A percentile compares a stretch with the other conserved stretches of the same genome.
Evolutionary conservation across 2,888 invertebrate species (phyloP).

Genomic region (Diaperis boleti): DNA sequence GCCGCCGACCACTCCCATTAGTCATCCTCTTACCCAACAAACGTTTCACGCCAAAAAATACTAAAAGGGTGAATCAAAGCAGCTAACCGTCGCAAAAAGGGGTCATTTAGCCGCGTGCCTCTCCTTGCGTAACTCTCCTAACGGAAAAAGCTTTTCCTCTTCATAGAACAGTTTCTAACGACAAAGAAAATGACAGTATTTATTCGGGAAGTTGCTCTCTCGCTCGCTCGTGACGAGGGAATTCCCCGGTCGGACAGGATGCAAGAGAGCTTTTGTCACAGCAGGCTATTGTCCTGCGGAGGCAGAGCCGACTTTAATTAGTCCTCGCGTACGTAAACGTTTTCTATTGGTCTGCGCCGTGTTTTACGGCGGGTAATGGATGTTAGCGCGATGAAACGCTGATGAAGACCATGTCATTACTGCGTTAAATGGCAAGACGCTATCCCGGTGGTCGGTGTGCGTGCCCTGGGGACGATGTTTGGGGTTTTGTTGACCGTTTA

Average conservation of each 20-base stretch:
- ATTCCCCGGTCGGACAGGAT: neutral
- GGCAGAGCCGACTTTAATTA: slow-evolving; percentile 27
- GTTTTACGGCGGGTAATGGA: slow-evolving; percentile 24
- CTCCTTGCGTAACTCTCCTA: too few relatives aligned
- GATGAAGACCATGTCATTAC: slow-evolving; percentile 28
- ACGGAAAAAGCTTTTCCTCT: neutral
- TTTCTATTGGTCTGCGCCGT: slow-evolving; percentile 17
- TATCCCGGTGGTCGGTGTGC: slow-evolving; percentile 9
- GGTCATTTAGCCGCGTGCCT: neutral
- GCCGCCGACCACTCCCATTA: too few relatives aligned
- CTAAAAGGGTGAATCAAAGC: neutral
- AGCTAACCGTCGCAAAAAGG: neutral
- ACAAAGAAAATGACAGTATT: neutral
- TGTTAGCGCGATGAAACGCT: slow-evolving; percentile 28
- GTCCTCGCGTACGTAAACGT: slow-evolving; percentile 24
- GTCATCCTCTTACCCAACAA: too few relatives aligned
- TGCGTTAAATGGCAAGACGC: slow-evolving; percentile 8
- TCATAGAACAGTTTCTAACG: neutral
- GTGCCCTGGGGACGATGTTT: too few relatives aligned
- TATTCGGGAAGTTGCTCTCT: neutral
- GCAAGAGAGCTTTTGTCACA: slow-evolving; percentile 7
- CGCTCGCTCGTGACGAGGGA: neutral
- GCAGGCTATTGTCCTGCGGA: slow-evolving; percentile 8
- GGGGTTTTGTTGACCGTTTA: too few relatives aligned
- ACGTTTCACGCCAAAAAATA: neutral